Base-by-base conservation (phyloP, 2,888 invertebrate genomes). In the Drosophila limbata region DNA sequence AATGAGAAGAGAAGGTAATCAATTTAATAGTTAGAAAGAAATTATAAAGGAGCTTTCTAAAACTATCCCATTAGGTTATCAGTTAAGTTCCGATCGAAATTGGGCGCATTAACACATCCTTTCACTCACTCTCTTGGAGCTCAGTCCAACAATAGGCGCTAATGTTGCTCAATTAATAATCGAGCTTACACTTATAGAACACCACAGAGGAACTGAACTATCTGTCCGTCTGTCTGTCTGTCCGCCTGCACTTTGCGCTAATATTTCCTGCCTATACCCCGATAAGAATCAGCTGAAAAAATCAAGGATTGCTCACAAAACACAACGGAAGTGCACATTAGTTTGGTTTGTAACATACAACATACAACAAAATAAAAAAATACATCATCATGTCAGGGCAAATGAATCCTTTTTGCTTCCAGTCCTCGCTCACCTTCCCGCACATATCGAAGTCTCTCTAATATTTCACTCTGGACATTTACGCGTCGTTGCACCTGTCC, bases 111-210 rank as follows among this genome's bases (percentile, higher is more conserved):
- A 86, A 63, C 84, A 84, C 88, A 86, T 87, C 70, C 74, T 74
- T 67, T 71, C 45, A 37, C 17, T 31, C 59, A 11, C 21, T 47
- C 66, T n/a, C 8, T 17, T 17, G 1, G 9, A 13, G 33, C 15
- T 4, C 51, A 21, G 47, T 53, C 73, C 33, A 83, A 90, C 84
- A 85, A 85, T 86, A 78, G 84, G 72, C 87, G 81, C 89, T 85
- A 85, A 85, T 85, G 84, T 78, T 45, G 40, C 31, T 45, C 90
- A 78, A 90, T 85, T 85, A 90, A 90, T 86, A 78, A 71, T 68
- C 73, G 65, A 55, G 39, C 59, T 39, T 45, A 33, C 21, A 25
- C n/a, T 47, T 28, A 39, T 39, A 37, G 19, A 6, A 19, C 28
- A 21, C 31, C 13, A 4, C 6, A 57, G 9, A 25, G 28, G 21